phyloP scores from a whole-genome alignment of 1,140 invertebrate genomes.

The Thaumetopoea pityocampa region DNA sequence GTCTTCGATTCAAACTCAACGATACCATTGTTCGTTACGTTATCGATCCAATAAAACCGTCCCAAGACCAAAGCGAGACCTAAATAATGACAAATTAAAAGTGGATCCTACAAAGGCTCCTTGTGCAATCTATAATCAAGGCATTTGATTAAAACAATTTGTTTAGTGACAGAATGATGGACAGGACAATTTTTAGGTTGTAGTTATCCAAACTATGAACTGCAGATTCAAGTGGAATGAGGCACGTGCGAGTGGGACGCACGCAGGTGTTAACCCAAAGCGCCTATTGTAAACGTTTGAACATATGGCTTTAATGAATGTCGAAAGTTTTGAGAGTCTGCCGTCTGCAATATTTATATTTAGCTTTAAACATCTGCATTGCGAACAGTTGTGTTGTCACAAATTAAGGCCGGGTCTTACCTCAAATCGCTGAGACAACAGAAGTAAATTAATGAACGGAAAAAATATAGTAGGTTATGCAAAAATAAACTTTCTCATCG shows the following conservation, averaged over 20 bases:
- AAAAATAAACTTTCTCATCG: too few species aligned
- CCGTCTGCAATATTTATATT: slow-evolving; percentile 14
- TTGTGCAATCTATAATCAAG: background rate
- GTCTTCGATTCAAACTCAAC: slow-evolving; percentile 50
- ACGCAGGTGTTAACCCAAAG: slow-evolving; percentile 57
- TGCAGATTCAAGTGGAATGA: slow-evolving; percentile 45
- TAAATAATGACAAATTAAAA: slow-evolving; percentile 5
- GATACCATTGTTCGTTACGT: slow-evolving; percentile 19
- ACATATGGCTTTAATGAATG: slow-evolving; percentile 37
- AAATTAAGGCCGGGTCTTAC: slow-evolving; percentile 2
- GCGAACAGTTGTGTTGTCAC: slow-evolving; percentile 1
- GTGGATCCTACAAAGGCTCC: too few species aligned
- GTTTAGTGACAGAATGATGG: background rate
- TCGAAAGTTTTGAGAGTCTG: slow-evolving; percentile 6
- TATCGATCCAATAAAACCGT: slow-evolving; percentile 9
- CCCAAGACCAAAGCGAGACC: slow-evolving; percentile 8
- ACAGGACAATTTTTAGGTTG: background rate
- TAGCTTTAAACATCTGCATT: slow-evolving; percentile 13
- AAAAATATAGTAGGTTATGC: too few species aligned
- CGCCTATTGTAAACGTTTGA: slow-evolving; percentile 36
- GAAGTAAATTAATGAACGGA: slow-evolving; percentile 4
- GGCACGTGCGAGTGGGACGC: slow-evolving; percentile 66
- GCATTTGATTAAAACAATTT: background rate
- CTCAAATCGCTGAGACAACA: slow-evolving; percentile 6
- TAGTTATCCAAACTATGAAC: slow-evolving; percentile 9